Evolutionary conservation across 2,888 invertebrate species (phyloP).

Genomic region (Entomobrya proxima): DNA sequence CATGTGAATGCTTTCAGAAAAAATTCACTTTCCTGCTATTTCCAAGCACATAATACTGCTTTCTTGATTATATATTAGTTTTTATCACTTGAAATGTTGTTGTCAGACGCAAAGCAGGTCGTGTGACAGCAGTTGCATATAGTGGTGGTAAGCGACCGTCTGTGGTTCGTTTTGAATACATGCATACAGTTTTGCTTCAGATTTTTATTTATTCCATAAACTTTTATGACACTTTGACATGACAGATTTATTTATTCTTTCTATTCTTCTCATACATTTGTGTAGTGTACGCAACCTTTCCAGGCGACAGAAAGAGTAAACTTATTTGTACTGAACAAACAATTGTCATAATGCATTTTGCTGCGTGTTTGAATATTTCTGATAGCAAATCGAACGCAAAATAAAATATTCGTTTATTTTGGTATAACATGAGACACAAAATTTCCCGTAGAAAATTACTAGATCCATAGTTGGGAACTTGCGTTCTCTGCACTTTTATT

Average conservation of each 20-base stretch:
- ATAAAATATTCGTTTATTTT: too few relatives aligned
- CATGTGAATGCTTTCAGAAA: conserved; percentile 53
- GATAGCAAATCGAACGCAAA: too few relatives aligned
- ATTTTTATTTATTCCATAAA: conserved; percentile 57
- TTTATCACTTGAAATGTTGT: conserved; percentile 46
- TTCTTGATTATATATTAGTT: conserved; percentile 44
- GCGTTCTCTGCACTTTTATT: too few relatives aligned
- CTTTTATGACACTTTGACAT: conserved; percentile 71
- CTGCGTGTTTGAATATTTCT: too few relatives aligned
- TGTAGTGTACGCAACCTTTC: not conserved
- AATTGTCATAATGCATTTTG: too few relatives aligned
- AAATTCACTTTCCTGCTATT: conserved; percentile 52
- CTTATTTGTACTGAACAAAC: too few relatives aligned
- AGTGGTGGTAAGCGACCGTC: not conserved
- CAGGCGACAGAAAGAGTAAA: too few relatives aligned
- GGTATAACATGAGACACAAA: too few relatives aligned
- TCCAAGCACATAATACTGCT: conserved; percentile 9
- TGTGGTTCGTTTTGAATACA: not conserved
- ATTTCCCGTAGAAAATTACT: too few relatives aligned
- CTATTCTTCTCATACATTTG: not conserved
- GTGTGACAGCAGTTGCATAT: not conserved
- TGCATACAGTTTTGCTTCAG: conserved; percentile 24
- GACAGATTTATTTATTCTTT: conserved; percentile 68
- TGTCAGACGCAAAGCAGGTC: conserved; percentile 48
- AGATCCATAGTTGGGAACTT: too few relatives aligned